These are phyloP conservation scores for Spea multiplicata DNA, from an alignment of 2,113 vertebrate species.

Conservation along the genomic window DNA sequence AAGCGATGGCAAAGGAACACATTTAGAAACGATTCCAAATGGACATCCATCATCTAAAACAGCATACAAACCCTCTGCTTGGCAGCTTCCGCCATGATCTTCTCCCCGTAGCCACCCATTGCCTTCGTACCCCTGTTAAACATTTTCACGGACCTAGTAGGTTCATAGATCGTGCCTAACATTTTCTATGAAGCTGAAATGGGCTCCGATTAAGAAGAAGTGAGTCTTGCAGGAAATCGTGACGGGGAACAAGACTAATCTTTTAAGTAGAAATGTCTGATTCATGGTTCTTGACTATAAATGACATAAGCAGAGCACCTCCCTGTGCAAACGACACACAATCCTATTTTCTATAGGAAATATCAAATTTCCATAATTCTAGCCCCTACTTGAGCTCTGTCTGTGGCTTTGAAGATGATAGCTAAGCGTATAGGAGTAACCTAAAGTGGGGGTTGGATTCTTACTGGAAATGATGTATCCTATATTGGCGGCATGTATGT, in stretches of 20 bases:
- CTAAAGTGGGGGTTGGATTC: background rate
- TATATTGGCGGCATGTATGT: constrained; percentile 11
- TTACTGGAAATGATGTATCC: constrained; percentile 5
- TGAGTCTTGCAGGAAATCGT: background rate
- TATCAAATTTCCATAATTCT: constrained; percentile 14
- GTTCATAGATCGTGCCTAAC: too few species aligned
- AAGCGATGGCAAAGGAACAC: too few species aligned
- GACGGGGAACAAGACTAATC: background rate
- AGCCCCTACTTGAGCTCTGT: background rate
- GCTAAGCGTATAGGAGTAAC: constrained; percentile 1
- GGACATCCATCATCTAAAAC: too few species aligned
- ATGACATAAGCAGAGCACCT: constrained; percentile 12
- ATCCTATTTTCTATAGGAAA: constrained; percentile 34
- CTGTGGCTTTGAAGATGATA: constrained; percentile 22
- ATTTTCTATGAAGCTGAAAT: too few species aligned
- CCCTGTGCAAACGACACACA: background rate
- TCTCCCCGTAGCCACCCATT: too few species aligned
- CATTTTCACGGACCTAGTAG: too few species aligned
- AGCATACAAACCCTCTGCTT: too few species aligned
- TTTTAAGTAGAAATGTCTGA: background rate
- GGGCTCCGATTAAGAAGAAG: too few species aligned
- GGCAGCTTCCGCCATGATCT: too few species aligned
- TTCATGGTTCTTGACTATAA: constrained; percentile 18
- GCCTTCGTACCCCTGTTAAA: too few species aligned
- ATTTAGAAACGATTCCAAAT: too few species aligned